These are phyloP conservation scores for Rhabditoides inermis DNA, from an alignment of 2,888 invertebrate species.

Conservation along the genomic window DNA sequence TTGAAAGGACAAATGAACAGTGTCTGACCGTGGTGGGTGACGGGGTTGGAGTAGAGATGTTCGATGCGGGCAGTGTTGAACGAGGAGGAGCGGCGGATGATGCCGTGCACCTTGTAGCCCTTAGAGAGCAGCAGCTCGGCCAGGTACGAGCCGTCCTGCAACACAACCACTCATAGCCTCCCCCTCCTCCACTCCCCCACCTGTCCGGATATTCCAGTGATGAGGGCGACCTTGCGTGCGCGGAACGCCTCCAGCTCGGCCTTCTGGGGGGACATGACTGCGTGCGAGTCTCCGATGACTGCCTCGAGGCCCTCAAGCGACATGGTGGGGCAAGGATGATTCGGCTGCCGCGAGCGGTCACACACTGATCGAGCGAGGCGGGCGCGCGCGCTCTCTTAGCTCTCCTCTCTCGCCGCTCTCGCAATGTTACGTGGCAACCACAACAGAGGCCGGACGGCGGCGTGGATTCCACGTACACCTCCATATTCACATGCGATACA, in stretches of 20 bases:
- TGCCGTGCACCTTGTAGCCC: slow-evolving; percentile 84
- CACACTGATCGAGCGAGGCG: too few species aligned
- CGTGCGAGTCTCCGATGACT: slow-evolving; percentile 22
- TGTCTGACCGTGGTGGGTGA: slow-evolving; percentile 65
- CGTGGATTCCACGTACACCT: too few species aligned
- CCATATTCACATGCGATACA: too few species aligned
- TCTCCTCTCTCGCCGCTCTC: too few species aligned
- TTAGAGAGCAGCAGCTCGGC: slow-evolving; percentile 84
- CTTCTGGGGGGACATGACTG: slow-evolving; percentile 26
- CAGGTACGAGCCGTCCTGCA: slow-evolving; percentile 91
- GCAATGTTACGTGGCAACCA: too few species aligned
- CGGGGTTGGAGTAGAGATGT: slow-evolving; percentile 84
- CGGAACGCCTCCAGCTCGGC: slow-evolving; percentile 38
- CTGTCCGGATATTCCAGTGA: slow-evolving; percentile 95
- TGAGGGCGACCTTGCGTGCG: slow-evolving; percentile 67
- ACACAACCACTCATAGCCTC: neutral
- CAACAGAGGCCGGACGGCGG: too few species aligned
- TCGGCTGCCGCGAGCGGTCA: too few species aligned
- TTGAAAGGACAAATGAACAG: neutral
- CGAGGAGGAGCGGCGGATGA: slow-evolving; percentile 67
- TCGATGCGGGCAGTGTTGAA: slow-evolving; percentile 94
- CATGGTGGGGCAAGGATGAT: too few species aligned
- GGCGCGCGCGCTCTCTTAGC: too few species aligned
- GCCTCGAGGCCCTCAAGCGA: slow-evolving; percentile 32
- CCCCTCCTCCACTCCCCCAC: slow-evolving; percentile 59